Conservation (phyloP, 2,113 vertebrate species). For the Drymodes brunneopygia region DNA sequence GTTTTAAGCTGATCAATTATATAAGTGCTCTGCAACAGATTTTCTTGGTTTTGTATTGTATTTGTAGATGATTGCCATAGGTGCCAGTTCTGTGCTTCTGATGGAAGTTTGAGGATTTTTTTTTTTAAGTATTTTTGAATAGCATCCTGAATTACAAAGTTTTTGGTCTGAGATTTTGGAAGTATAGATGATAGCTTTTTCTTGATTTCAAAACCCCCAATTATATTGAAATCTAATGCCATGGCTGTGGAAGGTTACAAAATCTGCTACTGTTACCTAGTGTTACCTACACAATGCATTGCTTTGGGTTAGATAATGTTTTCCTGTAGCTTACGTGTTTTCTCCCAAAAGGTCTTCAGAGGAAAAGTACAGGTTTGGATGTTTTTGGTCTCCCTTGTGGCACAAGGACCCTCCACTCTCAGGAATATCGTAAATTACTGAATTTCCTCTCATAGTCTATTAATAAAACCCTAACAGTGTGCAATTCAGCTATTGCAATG, state of each 20-base stretch:
- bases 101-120: neutral
- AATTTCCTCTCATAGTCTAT: neutral
- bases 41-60: neutral
- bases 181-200: neutral
- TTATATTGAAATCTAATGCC: neutral
- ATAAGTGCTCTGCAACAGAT: neutral
- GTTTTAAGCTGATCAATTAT: neutral
- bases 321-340: neutral
- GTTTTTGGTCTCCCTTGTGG: neutral
- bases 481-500: neutral
- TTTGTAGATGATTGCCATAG: neutral
- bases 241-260: neutral
- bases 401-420: neutral
- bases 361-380: neutral
- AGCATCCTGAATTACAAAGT: fast-evolving
- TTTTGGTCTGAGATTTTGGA: neutral
- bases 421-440: fast-evolving
- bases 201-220: neutral
- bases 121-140: neutral
- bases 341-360: neutral
- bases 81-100: neutral
- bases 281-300: neutral
- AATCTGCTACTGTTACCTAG: neutral
- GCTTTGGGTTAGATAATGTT: neutral
- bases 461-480: neutral